Conservation (phyloP, 1,140 invertebrate genomes). For the Bicyclus anynana region DNA sequence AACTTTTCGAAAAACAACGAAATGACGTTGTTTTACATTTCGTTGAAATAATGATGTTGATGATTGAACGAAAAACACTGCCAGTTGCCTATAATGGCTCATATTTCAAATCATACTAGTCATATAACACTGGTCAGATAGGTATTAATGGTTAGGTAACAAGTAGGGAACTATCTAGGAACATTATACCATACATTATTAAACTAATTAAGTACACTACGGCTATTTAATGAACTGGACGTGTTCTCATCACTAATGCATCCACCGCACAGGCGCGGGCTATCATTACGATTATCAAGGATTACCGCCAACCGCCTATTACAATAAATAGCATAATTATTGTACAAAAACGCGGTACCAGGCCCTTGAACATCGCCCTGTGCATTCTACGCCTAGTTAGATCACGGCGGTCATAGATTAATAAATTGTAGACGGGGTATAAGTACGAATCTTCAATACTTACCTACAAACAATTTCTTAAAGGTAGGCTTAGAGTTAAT, state of each 20-base stretch:
- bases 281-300: conserved; percentile 40
- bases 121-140: too few relatives aligned
- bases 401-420: conserved; percentile 40
- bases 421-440: neutral
- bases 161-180: neutral
- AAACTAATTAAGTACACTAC: neutral
- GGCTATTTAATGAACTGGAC: neutral
- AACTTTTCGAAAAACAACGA: too few relatives aligned
- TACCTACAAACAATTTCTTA: too few relatives aligned
- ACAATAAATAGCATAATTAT: conserved; percentile 65
- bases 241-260: neutral
- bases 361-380: conserved; percentile 32
- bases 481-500: too few relatives aligned
- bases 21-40: too few relatives aligned
- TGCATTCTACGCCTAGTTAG: conserved; percentile 60
- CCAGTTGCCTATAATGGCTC: too few relatives aligned
- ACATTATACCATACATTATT: neutral
- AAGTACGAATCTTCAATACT: neutral
- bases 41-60: too few relatives aligned
- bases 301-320: conserved; percentile 49
- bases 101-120: too few relatives aligned
- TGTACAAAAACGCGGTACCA: conserved; percentile 42
- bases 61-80: too few relatives aligned
- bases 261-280: neutral
- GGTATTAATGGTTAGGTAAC: too few relatives aligned